Conservation (phyloP, 2,888 invertebrate species). For the Empis stercorea region DNA sequence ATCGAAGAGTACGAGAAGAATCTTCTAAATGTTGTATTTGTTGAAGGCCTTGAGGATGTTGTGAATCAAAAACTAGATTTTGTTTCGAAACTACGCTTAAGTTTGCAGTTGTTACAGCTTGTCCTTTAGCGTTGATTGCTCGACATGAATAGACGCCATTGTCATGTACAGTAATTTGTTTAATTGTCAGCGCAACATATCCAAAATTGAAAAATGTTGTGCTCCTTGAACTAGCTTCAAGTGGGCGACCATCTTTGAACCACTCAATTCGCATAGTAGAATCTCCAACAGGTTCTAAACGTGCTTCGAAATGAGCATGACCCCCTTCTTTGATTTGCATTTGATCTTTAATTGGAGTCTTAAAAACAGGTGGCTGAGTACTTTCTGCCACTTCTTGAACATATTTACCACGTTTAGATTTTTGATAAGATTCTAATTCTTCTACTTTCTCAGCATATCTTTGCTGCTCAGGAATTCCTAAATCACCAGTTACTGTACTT, state of each 20-base stretch:
- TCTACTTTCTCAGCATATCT: slow-evolving; percentile 85
- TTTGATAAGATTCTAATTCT: slow-evolving; percentile 79
- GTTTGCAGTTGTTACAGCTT: slow-evolving; percentile 70
- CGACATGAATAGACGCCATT: slow-evolving; percentile 80
- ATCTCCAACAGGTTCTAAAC: slow-evolving; percentile 87
- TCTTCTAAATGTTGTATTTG: slow-evolving; percentile 87
- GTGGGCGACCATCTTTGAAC: slow-evolving; percentile 86
- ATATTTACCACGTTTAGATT: slow-evolving; percentile 60
- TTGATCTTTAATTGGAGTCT: slow-evolving; percentile 72
- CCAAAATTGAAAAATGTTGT: slow-evolving; percentile 91
- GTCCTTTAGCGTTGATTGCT: slow-evolving; percentile 75
- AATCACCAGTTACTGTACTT: slow-evolving; percentile 72
- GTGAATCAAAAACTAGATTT: slow-evolving; percentile 77
- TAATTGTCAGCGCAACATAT: slow-evolving; percentile 81
- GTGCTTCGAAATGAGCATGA: slow-evolving; percentile 84
- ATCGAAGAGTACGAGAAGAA: slow-evolving; percentile 55
- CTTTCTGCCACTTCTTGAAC: slow-evolving; percentile 82
- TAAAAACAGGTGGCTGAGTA: slow-evolving; percentile 81
- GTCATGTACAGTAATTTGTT: slow-evolving; percentile 81
- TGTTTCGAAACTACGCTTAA: slow-evolving; percentile 73
- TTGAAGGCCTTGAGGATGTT: slow-evolving; percentile 83
- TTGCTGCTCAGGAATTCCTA: slow-evolving; percentile 82
- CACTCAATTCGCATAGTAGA: slow-evolving; percentile 86
- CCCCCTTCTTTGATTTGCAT: slow-evolving; percentile 73
- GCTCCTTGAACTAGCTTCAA: slow-evolving; percentile 83